phyloP scores from a whole-genome alignment of 2,113 vertebrate species.

The Theristicus caerulescens region DNA sequence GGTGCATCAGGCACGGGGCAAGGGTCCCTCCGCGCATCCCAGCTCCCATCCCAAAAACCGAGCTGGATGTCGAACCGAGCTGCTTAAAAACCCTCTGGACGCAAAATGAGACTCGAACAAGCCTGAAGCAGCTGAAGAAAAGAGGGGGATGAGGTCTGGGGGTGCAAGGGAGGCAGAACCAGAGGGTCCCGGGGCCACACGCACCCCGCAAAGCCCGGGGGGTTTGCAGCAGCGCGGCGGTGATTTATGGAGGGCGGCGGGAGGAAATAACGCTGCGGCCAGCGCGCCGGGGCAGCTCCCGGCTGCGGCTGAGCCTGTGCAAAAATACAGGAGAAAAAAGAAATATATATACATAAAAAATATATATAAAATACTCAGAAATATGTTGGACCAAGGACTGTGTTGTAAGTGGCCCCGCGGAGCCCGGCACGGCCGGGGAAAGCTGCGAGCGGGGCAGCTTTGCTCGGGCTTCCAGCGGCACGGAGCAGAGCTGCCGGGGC shows the following conservation, averaged over 20 bases:
- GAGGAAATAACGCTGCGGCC: neutral
- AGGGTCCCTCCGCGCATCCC: neutral
- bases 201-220: rapidly evolving
- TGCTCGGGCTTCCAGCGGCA: rapidly evolving
- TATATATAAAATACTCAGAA: neutral
- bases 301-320: neutral
- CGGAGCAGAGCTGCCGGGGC: neutral
- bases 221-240: rapidly evolving
- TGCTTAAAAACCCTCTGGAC: neutral
- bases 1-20: neutral
- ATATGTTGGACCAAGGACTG: rapidly evolving
- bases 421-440: rapidly evolving
- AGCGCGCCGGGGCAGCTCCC: neutral
- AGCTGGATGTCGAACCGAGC: rapidly evolving
- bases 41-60: neutral
- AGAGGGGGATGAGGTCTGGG: rapidly evolving
- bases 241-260: neutral
- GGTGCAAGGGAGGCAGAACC: neutral
- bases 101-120: neutral
- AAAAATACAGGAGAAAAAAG: neutral
- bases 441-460: rapidly evolving
- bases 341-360: neutral
- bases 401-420: rapidly evolving
- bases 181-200: neutral
- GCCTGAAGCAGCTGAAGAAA: rapidly evolving